These are phyloP conservation scores for Alentia gelatinosa DNA, from an alignment of 2,888 invertebrate genomes.

Conservation along the genomic window DNA sequence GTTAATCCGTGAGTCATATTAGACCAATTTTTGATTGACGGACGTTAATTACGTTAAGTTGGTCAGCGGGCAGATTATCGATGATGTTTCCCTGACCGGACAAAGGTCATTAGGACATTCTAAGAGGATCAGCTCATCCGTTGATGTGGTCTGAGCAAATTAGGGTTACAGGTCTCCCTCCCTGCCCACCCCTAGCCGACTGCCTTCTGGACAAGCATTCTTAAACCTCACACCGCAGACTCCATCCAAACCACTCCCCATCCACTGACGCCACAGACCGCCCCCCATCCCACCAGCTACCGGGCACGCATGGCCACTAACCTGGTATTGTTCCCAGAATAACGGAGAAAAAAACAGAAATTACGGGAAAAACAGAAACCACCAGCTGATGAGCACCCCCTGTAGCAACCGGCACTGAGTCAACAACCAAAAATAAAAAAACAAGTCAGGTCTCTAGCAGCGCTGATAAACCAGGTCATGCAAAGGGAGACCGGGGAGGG, in stretches of 20 bases:
- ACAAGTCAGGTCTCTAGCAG: too few relatives aligned
- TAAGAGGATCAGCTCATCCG: neutral
- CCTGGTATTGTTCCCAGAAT: constrained; percentile 16
- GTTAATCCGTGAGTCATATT: neutral
- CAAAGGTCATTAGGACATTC: neutral
- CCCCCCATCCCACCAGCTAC: neutral
- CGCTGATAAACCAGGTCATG: too few relatives aligned
- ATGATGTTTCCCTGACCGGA: neutral
- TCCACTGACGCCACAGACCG: neutral
- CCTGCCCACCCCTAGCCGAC: neutral
- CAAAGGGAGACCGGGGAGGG: too few relatives aligned
- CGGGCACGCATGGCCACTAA: neutral
- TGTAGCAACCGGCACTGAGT: neutral
- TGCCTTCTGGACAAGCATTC: too few relatives aligned
- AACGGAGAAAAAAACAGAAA: neutral
- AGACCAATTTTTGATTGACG: neutral
- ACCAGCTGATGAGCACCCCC: neutral
- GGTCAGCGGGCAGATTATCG: neutral
- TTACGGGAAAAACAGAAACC: neutral
- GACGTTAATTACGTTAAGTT: neutral
- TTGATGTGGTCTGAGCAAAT: neutral
- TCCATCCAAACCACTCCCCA: neutral
- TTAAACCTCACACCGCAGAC: too few relatives aligned
- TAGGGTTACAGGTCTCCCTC: neutral
- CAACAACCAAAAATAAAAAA: too few relatives aligned